phyloP scores from a whole-genome alignment of 2,888 invertebrate genomes.

The Penaeus monodon region DNA sequence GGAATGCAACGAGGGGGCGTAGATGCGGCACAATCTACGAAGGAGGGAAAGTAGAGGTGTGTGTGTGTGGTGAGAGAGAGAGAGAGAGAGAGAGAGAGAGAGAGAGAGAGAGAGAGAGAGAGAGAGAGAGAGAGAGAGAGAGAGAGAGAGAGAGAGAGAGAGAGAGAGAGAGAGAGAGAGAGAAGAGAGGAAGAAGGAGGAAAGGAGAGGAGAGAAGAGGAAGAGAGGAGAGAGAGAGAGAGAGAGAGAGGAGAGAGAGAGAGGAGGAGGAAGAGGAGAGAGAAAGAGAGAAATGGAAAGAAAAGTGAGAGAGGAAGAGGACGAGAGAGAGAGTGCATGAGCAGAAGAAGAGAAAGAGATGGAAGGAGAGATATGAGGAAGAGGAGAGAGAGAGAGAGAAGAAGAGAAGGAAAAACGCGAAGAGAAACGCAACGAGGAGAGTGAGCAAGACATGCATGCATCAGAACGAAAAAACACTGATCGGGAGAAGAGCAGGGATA shows the following conservation, averaged over 20 bases:
- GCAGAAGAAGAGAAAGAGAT: slow-evolving; percentile 31
- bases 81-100: slow-evolving; percentile 5
- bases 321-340: not conserved
- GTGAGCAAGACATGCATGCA: not conserved
- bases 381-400: not conserved
- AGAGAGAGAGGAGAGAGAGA: not conserved
- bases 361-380: no score
- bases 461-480: not conserved
- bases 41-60: no score
- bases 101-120: slow-evolving; percentile 8
- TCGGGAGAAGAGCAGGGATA: no score
- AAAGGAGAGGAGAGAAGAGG: not conserved
- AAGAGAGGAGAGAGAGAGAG: not conserved
- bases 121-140: not conserved
- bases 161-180: not conserved
- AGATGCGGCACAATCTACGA: no score
- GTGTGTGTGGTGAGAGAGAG: no score
- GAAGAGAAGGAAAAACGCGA: slow-evolving; percentile 37
- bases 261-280: slow-evolving; percentile 20
- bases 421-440: no score
- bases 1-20: no score
- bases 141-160: not conserved
- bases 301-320: slow-evolving; percentile 5
- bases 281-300: not conserved
- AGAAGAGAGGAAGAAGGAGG: not conserved